Percentiles rank a stretch among this genome's conserved stretches.
These are phyloP conservation scores for Tetrapedia diversipes DNA, from an alignment of 2,888 invertebrate genomes.

Conservation along the genomic window DNA sequence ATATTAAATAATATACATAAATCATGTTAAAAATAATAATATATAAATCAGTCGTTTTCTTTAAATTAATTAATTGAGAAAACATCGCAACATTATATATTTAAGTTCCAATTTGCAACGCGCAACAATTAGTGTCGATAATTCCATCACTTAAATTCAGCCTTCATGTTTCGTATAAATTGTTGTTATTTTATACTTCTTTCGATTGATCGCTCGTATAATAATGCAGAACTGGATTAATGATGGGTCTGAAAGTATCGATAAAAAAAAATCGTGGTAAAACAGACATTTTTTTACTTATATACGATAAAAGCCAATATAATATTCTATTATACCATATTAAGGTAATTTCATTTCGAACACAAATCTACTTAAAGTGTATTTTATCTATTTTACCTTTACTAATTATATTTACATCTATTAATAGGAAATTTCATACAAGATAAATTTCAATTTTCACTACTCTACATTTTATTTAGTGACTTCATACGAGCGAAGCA, in stretches of 20 bases:
- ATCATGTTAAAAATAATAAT: constrained; percentile 13
- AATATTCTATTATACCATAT: background rate
- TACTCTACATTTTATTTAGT: constrained; percentile 19
- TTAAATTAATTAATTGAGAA: constrained; percentile 25
- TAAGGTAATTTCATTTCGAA: background rate
- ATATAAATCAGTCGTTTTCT: constrained; percentile 41
- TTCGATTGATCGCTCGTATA: constrained; percentile 15
- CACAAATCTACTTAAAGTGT: constrained; percentile 20
- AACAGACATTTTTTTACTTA: background rate
- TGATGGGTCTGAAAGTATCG: constrained; percentile 41
- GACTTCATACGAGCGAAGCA: constrained; percentile 28
- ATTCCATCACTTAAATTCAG: constrained; percentile 10
- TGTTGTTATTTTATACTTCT: background rate
- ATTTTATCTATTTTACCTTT: constrained; percentile 27
- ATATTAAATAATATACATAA: constrained; percentile 12
- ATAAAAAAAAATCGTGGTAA: constrained; percentile 27
- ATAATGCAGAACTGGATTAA: constrained; percentile 26
- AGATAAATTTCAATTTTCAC: constrained; percentile 16
- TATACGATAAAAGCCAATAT: background rate
- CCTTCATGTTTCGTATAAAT: constrained; percentile 20
- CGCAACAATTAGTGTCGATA: constrained; percentile 12
- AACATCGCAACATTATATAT: constrained; percentile 20
- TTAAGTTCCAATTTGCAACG: constrained; percentile 14
- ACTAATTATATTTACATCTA: constrained; percentile 20
- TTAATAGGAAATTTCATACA: constrained; percentile 13